Evolutionary conservation across 2,888 invertebrate species (phyloP), one percentile per base, ranked within the genome.

Genomic region (Tuta absoluta): DNA sequence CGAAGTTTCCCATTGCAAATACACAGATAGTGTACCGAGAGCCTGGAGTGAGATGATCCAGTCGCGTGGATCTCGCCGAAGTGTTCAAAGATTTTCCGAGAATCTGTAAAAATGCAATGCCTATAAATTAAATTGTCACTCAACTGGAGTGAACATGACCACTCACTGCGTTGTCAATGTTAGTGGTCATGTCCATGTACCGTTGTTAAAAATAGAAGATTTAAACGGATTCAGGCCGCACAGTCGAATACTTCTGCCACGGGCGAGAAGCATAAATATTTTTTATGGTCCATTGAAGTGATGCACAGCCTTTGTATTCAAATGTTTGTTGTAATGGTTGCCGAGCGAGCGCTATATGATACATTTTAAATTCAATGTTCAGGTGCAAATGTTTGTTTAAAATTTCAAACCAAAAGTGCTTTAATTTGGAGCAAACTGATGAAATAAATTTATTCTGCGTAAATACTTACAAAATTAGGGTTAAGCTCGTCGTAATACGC

Each of bases 21-120:
- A 98, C 96, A 86, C 98, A 98, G 76, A 98, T 95, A 68, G 95
- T 93, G 86, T 98, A 98, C 70, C 95, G 94, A 2, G 96, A 95
- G 76, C 95, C 96, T 2, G 97, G 95, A 68, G 93, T 93, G 70
- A 98, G 91, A 78, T 95, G 95, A 64, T 93, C 93, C 62, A 98
- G 92, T 83, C 95, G 95, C 65, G 95, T 94, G 11, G 95, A 95
- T 72, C 96, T 94, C 0, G 95, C 93, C 62, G 93, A 93, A 45
- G 95, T 93, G 75, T 96, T 96, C 71, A 97, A 85, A 72, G 94
- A 92, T 85, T 95, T 95, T 2, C 96, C 96, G 72, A 95, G 94
- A 72, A 96, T 94, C 96, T 96, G 92, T 62, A 68, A 81, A 68
- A 69, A 56, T 37, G 41, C 63, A 7, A 38, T 41, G 63, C 56